Conservation (phyloP, 2,888 invertebrate genomes). For the Nineta flava region DNA sequence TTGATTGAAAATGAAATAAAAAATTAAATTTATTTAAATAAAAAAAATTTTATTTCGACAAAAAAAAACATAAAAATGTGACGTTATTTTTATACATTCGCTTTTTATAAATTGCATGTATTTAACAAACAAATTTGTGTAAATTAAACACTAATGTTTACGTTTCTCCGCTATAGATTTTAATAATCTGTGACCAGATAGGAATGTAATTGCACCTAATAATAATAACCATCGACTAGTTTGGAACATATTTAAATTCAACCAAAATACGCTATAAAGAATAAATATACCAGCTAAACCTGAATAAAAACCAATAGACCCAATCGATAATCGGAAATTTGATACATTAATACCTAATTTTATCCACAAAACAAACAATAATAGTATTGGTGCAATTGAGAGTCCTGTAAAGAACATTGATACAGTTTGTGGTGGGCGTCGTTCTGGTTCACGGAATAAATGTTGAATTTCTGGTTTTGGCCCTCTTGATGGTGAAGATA, state of each 20-base stretch:
- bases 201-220: constrained; percentile 77
- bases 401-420: constrained; percentile 83
- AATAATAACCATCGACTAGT: constrained; percentile 80
- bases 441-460: constrained; percentile 81
- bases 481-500: constrained; percentile 24
- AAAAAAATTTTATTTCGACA: no score
- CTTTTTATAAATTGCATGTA: no score
- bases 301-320: constrained; percentile 78
- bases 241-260: constrained; percentile 88
- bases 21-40: no score
- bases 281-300: constrained; percentile 77
- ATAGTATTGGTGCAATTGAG: constrained; percentile 63
- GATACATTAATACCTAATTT: constrained; percentile 73
- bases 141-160: constrained; percentile 4
- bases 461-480: constrained; percentile 52
- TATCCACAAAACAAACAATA: constrained; percentile 74
- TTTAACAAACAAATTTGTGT: no score
- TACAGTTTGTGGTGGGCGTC: constrained; percentile 72
- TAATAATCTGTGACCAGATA: constrained; percentile 83
- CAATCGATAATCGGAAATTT: constrained; percentile 60
- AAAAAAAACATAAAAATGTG: no score
- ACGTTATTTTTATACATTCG: no score
- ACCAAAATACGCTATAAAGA: constrained; percentile 85
- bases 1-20: no score
- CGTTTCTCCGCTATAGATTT: constrained; percentile 48